These are phyloP conservation scores for Glossophaga mutica DNA, from an alignment of 2,797 vertebrate genomes.

Conservation along the genomic window DNA sequence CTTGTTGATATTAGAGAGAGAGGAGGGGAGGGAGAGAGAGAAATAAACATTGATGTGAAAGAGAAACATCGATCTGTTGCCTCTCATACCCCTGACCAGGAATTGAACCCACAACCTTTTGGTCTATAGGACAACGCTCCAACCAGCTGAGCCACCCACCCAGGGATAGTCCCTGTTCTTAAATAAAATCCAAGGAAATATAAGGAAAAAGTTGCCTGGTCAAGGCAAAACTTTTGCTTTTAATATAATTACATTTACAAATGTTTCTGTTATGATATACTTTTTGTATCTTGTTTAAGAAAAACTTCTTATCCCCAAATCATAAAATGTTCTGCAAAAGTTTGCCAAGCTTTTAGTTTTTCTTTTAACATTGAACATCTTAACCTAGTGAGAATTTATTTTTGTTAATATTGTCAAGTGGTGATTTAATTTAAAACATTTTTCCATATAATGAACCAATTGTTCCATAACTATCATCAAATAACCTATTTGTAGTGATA, in stretches of 20 bases:
- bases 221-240: background rate
- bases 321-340: background rate
- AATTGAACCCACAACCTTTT: no score
- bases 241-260: background rate
- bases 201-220: no score
- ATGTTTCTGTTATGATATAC: background rate
- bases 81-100: no score
- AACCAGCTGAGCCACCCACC: no score
- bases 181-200: no score
- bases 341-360: background rate
- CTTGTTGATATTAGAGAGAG: no score
- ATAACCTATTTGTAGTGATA: background rate
- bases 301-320: background rate
- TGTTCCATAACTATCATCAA: background rate
- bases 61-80: no score
- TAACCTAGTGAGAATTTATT: background rate
- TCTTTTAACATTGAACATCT: background rate
- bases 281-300: background rate
- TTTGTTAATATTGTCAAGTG: background rate
- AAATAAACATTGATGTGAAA: no score
- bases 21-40: no score
- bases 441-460: background rate
- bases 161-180: no score
- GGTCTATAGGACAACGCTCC: no score
- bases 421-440: background rate